phyloP scores from a whole-genome alignment of 2,113 vertebrate genomes.

The Desmodus rotundus region DNA sequence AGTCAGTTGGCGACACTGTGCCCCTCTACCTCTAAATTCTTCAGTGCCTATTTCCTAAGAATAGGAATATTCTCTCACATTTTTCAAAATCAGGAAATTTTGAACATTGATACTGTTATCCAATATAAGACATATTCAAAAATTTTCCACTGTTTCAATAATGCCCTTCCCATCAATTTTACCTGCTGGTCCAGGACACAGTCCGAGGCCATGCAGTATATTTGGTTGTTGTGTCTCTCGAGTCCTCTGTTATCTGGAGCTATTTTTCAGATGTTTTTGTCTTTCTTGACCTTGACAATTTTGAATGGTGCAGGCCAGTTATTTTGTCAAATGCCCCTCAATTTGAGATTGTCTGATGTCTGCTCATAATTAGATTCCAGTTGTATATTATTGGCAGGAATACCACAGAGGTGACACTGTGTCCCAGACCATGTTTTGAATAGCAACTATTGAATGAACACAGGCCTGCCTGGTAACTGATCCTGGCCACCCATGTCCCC shows the following conservation, averaged over 20 bases:
- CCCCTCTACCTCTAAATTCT: not conserved
- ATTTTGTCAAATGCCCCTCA: not conserved
- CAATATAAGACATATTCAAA: not conserved
- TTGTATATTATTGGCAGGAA: not conserved
- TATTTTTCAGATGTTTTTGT: not conserved
- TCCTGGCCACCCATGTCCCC: not conserved
- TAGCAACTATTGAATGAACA: not conserved
- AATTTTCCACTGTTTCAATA: not conserved
- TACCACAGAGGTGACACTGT: not conserved
- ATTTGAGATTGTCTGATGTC: not conserved
- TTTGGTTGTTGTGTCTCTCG: not conserved
- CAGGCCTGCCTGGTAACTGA: too few species aligned
- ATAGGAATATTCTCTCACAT: not conserved
- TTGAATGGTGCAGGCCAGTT: not conserved
- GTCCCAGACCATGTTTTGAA: not conserved
- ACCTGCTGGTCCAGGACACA: not conserved
- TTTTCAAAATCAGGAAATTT: not conserved
- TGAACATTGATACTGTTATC: not conserved
- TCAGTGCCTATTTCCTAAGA: not conserved
- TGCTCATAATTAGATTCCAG: not conserved
- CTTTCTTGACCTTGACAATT: conserved; percentile 27
- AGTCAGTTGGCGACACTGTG: not conserved
- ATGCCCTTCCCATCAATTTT: not conserved
- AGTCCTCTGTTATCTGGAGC: not conserved
- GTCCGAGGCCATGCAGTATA: not conserved